A percentile compares a stretch with the other conserved stretches of the same genome.
phyloP scores from a whole-genome alignment of 2,888 invertebrate species.

The Aphidius colemani region DNA sequence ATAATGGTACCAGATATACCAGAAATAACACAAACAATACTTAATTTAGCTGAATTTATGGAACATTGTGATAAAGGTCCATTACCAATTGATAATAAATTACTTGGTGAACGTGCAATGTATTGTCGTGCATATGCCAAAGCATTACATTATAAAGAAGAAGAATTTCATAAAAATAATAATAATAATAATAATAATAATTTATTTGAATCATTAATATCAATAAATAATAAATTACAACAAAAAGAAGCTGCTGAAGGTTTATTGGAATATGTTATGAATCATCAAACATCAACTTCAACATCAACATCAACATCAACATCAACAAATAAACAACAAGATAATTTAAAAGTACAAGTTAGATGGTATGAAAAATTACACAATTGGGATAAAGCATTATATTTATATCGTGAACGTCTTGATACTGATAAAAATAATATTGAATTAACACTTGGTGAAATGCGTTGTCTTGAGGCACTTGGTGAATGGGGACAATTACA shows the following conservation, averaged over 20 bases:
- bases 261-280: slow-evolving; percentile 86
- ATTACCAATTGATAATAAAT: slow-evolving; percentile 83
- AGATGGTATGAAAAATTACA: slow-evolving; percentile 99
- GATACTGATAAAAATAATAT: slow-evolving; percentile 70
- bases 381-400: slow-evolving; percentile 96
- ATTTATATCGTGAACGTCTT: slow-evolving; percentile 81
- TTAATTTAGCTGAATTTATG: slow-evolving; percentile 99
- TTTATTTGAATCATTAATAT: slow-evolving; percentile 91
- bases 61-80: slow-evolving; percentile 98
- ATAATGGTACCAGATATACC: slow-evolving; percentile 91
- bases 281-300: slow-evolving; percentile 58
- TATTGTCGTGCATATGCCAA: slow-evolving; percentile 87
- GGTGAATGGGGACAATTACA: slow-evolving; percentile 94
- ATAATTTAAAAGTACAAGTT: slow-evolving; percentile 71
- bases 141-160: slow-evolving; percentile 87
- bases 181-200: slow-evolving; percentile 72
- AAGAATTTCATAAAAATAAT: slow-evolving; percentile 87
- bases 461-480: slow-evolving; percentile 94
- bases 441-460: slow-evolving; percentile 86
- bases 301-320: no score
- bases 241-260: slow-evolving; percentile 98
- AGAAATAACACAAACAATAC: slow-evolving; percentile 92
- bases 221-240: slow-evolving; percentile 97
- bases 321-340: slow-evolving; percentile 63
- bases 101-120: slow-evolving; percentile 93